Conservation (phyloP, 2,113 vertebrate genomes). For the Anseranas semipalmata region DNA sequence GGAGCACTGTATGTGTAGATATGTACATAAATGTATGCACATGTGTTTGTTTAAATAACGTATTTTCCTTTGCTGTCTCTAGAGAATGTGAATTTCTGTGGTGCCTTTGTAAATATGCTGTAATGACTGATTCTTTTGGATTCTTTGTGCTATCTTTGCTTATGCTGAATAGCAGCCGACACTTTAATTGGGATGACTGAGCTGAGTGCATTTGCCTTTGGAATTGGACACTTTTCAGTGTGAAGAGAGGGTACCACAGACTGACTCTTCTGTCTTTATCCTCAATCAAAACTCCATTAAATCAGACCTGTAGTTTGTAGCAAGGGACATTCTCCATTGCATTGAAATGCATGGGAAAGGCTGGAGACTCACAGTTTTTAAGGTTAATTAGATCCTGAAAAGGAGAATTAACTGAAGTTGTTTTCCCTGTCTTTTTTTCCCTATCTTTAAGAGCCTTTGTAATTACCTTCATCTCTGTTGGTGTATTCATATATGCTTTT, state of each 20-base stretch:
- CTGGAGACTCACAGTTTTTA: not conserved
- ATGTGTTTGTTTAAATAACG: not conserved
- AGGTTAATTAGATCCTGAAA: constrained; percentile 48
- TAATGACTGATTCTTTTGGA: not conserved
- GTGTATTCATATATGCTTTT: not conserved
- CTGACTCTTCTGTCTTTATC: constrained; percentile 29
- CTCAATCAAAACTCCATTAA: constrained; percentile 52
- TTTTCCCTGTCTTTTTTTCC: not conserved
- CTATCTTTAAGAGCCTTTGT: not conserved
- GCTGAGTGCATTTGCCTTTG: constrained; percentile 27
- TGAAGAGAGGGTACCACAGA: constrained; percentile 6
- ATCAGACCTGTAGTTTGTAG: constrained; percentile 9
- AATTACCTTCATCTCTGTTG: not conserved
- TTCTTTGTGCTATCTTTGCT: constrained; percentile 18
- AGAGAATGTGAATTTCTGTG: not conserved
- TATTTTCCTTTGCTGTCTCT: not conserved
- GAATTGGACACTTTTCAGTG: constrained; percentile 23
- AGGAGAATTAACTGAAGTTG: constrained; percentile 15
- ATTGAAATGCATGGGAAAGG: constrained; percentile 41
- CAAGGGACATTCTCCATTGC: not conserved
- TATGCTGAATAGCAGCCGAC: constrained; percentile 9
- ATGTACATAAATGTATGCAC: not conserved
- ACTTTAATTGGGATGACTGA: constrained; percentile 37
- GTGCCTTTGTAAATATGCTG: not conserved
- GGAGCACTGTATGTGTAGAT: not conserved